A percentile compares a stretch with the other conserved stretches of the same genome.
phyloP scores from a whole-genome alignment of 2,113 vertebrate genomes.

The Hippocampus zosterae region DNA sequence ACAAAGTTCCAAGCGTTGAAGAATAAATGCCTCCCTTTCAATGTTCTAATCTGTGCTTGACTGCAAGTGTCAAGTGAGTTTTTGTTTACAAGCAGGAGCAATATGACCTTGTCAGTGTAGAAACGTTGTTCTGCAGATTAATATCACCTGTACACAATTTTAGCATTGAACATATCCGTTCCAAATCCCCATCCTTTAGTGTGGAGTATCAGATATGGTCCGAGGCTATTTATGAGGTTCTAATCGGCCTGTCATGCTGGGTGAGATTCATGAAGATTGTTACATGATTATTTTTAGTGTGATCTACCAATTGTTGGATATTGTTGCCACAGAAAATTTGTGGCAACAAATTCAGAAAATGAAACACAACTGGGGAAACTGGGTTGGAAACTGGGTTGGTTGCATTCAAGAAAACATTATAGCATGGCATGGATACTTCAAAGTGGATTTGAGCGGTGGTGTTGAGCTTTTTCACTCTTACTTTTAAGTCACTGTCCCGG shows the following conservation, averaged over 20 bases:
- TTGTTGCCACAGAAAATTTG: neutral
- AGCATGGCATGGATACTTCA: neutral
- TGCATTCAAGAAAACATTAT: neutral
- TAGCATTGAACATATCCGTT: conserved; percentile 44
- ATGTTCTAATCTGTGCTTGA: conserved; percentile 26
- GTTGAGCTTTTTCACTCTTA: neutral
- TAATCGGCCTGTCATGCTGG: conserved; percentile 64
- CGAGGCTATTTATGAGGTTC: conserved; percentile 60
- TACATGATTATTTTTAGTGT: neutral
- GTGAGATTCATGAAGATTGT: conserved; percentile 59
- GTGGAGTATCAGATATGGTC: conserved; percentile 57
- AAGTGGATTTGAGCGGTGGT: conserved; percentile 3
- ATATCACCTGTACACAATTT: conserved; percentile 32
- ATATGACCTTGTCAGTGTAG: conserved; percentile 3
- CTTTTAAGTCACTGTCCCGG: conserved; percentile 8
- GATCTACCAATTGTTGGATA: neutral
- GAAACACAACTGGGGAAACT: neutral
- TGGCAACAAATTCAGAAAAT: no score
- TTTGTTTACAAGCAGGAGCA: conserved; percentile 6
- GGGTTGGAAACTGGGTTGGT: no score
- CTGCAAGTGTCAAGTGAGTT: conserved; percentile 32
- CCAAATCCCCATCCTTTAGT: conserved; percentile 48
- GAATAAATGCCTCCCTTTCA: conserved; percentile 21
- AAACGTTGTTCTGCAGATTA: conserved; percentile 35
- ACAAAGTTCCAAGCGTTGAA: conserved; percentile 9